Evolutionary conservation across 2,888 invertebrate species (phyloP).

Genomic region (Stegophylla sp.): DNA sequence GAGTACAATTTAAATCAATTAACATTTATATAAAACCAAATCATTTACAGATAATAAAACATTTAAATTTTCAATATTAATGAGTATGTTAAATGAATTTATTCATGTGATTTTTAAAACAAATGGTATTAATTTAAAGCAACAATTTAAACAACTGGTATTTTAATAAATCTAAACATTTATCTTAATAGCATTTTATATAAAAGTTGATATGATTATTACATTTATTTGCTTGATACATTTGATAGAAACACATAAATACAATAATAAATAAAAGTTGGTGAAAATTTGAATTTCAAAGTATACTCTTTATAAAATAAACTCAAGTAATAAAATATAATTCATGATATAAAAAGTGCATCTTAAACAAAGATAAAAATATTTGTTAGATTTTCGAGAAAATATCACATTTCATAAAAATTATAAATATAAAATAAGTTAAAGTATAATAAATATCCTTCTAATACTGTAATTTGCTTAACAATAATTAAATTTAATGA

Average conservation of each 20-base stretch:
- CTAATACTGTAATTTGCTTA: slow-evolving; percentile 17
- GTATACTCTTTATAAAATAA: not conserved
- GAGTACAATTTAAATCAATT: no score
- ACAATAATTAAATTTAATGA: slow-evolving; percentile 41
- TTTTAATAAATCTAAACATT: not conserved
- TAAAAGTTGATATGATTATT: not conserved
- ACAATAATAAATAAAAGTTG: not conserved
- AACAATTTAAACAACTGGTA: no score
- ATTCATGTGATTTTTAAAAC: not conserved
- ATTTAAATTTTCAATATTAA: no score
- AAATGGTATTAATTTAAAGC: not conserved
- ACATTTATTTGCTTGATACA: not conserved
- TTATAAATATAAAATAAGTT: not conserved
- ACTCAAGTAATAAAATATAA: not conserved
- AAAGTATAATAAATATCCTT: not conserved
- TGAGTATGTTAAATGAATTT: not conserved
- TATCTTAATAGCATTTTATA: not conserved
- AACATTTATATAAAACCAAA: no score
- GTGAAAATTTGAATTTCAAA: slow-evolving; percentile 20
- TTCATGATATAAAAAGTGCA: slow-evolving; percentile 37
- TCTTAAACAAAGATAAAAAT: slow-evolving; percentile 9
- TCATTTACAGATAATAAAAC: no score
- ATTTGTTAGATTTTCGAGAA: slow-evolving; percentile 29
- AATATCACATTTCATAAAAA: slow-evolving; percentile 49
- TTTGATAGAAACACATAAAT: not conserved